phyloP scores from a whole-genome alignment of 2,113 vertebrate genomes.

The Gallinago media region DNA sequence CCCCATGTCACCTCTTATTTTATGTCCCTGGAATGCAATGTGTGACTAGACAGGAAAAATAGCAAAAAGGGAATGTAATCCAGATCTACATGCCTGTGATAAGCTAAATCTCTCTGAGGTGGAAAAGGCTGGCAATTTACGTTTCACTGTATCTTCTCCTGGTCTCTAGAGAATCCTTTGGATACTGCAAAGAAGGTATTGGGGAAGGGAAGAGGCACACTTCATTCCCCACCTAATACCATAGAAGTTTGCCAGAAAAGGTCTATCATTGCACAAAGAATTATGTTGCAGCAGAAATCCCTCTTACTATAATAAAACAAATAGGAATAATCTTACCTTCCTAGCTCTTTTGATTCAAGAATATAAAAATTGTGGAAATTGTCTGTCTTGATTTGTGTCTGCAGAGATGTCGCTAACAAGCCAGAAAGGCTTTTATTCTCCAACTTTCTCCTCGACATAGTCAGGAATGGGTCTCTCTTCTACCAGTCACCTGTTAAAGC shows the following conservation, averaged over 20 bases:
- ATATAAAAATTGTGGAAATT: constrained; percentile 84
- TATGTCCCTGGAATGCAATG: background rate
- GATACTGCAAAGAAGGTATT: background rate
- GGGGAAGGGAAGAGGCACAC: background rate
- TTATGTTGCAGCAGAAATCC: background rate
- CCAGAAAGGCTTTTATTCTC: constrained; percentile 85
- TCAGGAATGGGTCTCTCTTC: background rate
- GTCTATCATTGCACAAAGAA: background rate
- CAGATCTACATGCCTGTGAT: background rate
- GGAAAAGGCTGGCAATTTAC: background rate
- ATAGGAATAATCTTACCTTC: constrained; percentile 81
- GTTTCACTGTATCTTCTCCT: background rate
- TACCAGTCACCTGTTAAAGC: constrained; percentile 19
- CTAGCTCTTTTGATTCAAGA: constrained; percentile 85
- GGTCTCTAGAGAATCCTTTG: background rate
- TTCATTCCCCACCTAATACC: background rate
- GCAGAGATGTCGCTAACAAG: constrained; percentile 82
- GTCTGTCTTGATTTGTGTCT: constrained; percentile 85
- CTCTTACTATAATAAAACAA: background rate
- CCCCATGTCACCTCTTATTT: background rate
- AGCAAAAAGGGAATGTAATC: background rate
- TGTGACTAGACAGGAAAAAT: background rate
- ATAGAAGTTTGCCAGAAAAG: background rate
- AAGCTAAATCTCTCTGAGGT: background rate
- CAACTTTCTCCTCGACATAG: constrained; percentile 83